A percentile compares a stretch with the other conserved stretches of the same genome.
Conservation (phyloP, 2,797 vertebrate species). For the Champsocephalus gunnari region DNA sequence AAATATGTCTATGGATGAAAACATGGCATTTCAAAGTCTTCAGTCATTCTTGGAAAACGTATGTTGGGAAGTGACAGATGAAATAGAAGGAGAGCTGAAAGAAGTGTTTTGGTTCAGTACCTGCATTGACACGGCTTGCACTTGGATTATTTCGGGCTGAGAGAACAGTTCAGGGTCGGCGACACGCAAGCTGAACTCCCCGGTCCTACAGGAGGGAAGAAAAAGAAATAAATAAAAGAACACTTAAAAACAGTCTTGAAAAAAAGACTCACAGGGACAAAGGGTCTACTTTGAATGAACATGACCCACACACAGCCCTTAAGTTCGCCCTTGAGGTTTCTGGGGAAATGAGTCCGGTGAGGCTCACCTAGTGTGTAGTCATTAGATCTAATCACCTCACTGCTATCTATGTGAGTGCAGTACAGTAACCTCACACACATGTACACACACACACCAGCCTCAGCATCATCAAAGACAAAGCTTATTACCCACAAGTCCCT, state of each 20-base stretch:
- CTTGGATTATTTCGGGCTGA: slow-evolving; percentile 34
- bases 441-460: slow-evolving; percentile 7
- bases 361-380: slow-evolving; percentile 9
- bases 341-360: slow-evolving; percentile 45
- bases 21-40: not conserved
- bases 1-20: not conserved
- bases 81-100: not conserved
- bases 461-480: slow-evolving; percentile 32
- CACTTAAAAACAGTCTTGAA: not conserved
- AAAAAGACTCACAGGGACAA: not conserved
- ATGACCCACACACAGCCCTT: not conserved
- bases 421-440: slow-evolving; percentile 18
- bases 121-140: slow-evolving; percentile 74
- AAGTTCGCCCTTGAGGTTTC: slow-evolving; percentile 10
- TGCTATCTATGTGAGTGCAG: slow-evolving; percentile 5
- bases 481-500: slow-evolving; percentile 50
- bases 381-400: slow-evolving; percentile 50
- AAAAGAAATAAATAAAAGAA: not conserved
- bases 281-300: slow-evolving; percentile 5
- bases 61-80: not conserved
- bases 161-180: slow-evolving; percentile 74
- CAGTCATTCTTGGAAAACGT: not conserved
- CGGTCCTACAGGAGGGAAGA: slow-evolving; percentile 50
- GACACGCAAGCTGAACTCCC: slow-evolving; percentile 65
- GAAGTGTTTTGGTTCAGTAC: slow-evolving; percentile 27